A percentile compares a stretch with the other conserved stretches of the same genome.
Evolutionary conservation across 2,113 vertebrate genomes (phyloP).

Genomic region (Melanerpes aurifrons): DNA sequence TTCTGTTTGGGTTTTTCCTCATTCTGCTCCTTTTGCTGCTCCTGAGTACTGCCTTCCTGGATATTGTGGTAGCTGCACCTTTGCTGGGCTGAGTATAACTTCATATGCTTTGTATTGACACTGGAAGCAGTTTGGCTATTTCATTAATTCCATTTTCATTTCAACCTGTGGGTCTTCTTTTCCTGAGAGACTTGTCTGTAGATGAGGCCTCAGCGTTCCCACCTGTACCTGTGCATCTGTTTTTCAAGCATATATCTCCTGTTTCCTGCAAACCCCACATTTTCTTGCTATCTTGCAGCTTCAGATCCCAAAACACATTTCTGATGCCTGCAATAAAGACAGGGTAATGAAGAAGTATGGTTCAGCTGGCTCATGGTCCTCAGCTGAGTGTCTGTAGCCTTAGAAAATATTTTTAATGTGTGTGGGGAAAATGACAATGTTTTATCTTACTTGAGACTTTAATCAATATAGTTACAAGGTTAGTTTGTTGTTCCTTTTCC

Average conservation of each 20-base stretch:
- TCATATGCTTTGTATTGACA: too few relatives aligned
- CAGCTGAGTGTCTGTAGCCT: background rate
- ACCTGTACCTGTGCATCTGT: background rate
- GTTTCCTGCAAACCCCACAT: background rate
- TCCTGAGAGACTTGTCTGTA: background rate
- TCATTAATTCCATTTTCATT: too few relatives aligned
- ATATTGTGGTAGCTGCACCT: too few relatives aligned
- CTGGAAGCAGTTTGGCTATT: too few relatives aligned
- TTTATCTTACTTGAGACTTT: conserved; percentile 30
- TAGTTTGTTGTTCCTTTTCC: background rate
- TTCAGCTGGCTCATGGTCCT: background rate
- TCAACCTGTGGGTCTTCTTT: too few relatives aligned
- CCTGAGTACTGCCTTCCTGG: too few relatives aligned
- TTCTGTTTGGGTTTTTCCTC: too few relatives aligned
- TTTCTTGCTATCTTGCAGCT: background rate
- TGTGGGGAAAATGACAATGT: conserved; percentile 17
- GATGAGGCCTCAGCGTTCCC: background rate
- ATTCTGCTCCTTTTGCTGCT: too few relatives aligned
- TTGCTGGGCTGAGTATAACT: too few relatives aligned
- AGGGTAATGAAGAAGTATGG: conserved; percentile 14
- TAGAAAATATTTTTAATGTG: conserved; percentile 3
- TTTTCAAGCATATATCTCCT: background rate
- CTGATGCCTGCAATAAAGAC: background rate
- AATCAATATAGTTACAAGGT: background rate
- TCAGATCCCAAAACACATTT: background rate